Percentiles rank a stretch among this genome's conserved stretches.
phyloP scores from a whole-genome alignment of 2,888 invertebrate genomes.

The Petrolisthes cinctipes region DNA sequence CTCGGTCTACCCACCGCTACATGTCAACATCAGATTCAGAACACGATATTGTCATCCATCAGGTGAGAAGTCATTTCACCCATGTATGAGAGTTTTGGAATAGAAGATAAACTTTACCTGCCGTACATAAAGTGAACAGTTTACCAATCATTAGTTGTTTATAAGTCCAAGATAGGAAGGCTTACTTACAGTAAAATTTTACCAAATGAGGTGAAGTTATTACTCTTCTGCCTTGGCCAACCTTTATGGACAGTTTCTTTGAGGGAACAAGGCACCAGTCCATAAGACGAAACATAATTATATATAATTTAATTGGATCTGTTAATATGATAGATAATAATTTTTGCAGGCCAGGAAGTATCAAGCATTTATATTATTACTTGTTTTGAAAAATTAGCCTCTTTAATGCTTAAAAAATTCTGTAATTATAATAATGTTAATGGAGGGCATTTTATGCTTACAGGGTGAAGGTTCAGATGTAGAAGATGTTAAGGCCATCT shows the following conservation, averaged over 20 bases:
- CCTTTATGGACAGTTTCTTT: no score
- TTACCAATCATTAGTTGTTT: no score
- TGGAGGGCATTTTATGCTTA: background rate
- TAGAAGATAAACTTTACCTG: background rate
- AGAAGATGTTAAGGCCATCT: conserved; percentile 56
- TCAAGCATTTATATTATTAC: background rate
- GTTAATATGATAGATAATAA: no score
- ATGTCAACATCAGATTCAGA: conserved; percentile 63
- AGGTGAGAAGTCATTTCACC: conserved; percentile 33
- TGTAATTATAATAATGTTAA: background rate
- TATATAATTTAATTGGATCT: no score
- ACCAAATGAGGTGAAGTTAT: background rate
- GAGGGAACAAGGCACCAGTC: no score
- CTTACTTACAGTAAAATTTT: background rate
- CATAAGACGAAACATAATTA: no score
- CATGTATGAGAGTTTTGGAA: background rate
- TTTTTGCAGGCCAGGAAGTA: no score
- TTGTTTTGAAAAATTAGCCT: background rate
- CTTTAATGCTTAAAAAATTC: background rate
- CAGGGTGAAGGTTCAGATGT: conserved; percentile 60
- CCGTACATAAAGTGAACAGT: no score
- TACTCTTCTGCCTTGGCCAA: no score
- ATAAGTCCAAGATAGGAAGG: no score
- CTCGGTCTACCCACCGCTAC: conserved; percentile 48
- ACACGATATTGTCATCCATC: conserved; percentile 54